Percentiles rank a stretch among this genome's conserved stretches.
Conservation (phyloP, 2,797 vertebrate species). For the Oryzias sinensis region DNA sequence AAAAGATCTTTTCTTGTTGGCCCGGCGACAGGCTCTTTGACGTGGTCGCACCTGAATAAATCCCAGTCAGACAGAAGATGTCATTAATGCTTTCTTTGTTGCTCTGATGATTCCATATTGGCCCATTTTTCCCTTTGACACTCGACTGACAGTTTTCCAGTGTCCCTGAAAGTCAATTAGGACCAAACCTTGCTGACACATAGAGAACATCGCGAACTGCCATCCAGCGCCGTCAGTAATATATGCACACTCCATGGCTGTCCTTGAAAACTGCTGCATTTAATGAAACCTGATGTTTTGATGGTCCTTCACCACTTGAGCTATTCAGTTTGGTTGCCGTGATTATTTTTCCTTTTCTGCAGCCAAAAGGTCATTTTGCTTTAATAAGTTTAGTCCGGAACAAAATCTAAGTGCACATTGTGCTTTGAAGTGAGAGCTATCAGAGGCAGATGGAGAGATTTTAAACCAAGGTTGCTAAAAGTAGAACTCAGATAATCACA, state of each 20-base stretch:
- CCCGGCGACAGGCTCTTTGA: too few species aligned
- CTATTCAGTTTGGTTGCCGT: slow-evolving; percentile 65
- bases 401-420: slow-evolving; percentile 47
- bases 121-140: background rate
- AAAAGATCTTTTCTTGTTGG: too few species aligned
- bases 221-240: slow-evolving; percentile 79
- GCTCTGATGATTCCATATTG: too few species aligned
- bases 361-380: slow-evolving; percentile 83
- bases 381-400: slow-evolving; percentile 76
- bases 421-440: slow-evolving; percentile 50
- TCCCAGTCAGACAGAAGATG: too few species aligned
- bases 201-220: slow-evolving; percentile 65
- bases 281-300: slow-evolving; percentile 77
- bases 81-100: too few species aligned
- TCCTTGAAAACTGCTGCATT: slow-evolving; percentile 81
- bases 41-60: too few species aligned
- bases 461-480: background rate
- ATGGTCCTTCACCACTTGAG: slow-evolving; percentile 75
- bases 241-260: slow-evolving; percentile 85
- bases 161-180: slow-evolving; percentile 81
- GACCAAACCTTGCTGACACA: slow-evolving; percentile 77
- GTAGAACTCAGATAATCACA: too few species aligned
- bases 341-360: slow-evolving; percentile 56
- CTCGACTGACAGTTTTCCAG: slow-evolving; percentile 72
- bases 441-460: slow-evolving; percentile 49